These are phyloP conservation scores for Indicator maculatus DNA, from an alignment of 2,113 vertebrate species.

Conservation along the genomic window DNA sequence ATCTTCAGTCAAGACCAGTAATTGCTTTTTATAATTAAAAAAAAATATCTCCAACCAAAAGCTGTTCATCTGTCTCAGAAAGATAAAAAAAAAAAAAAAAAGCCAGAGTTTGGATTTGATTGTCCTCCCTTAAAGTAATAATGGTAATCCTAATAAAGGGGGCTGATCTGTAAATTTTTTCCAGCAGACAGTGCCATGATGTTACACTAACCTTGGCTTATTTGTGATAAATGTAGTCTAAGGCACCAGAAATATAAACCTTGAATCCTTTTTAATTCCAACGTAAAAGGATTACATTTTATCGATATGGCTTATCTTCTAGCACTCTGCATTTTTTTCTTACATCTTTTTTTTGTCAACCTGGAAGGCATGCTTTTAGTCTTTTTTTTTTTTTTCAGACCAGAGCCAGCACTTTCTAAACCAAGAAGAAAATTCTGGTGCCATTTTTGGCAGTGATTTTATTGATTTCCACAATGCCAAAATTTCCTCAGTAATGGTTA, in stretches of 20 bases:
- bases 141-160: conserved; percentile 42
- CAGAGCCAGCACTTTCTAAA: conserved; percentile 8
- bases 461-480: not conserved
- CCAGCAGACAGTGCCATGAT: not conserved
- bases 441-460: not conserved
- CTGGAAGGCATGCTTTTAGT: not conserved
- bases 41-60: conserved; percentile 59
- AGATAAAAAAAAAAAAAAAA: conserved; percentile 55
- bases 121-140: conserved; percentile 48
- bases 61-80: conserved; percentile 55
- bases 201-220: conserved; percentile 21
- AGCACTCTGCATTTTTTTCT: not conserved
- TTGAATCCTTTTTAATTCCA: conserved; percentile 56
- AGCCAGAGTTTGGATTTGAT: conserved; percentile 61
- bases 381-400: not conserved
- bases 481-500: not conserved
- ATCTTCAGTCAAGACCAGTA: conserved; percentile 69
- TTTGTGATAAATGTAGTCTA: conserved; percentile 49
- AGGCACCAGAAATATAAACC: conserved; percentile 31
- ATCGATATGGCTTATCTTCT: conserved; percentile 26
- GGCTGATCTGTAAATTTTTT: conserved; percentile 42
- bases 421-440: not conserved
- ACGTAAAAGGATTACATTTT: conserved; percentile 57
- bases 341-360: conserved; percentile 9
- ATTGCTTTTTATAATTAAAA: conserved; percentile 74